Base-by-base conservation (phyloP, 1,140 invertebrate genomes). In the Capitella teleta region DNA sequence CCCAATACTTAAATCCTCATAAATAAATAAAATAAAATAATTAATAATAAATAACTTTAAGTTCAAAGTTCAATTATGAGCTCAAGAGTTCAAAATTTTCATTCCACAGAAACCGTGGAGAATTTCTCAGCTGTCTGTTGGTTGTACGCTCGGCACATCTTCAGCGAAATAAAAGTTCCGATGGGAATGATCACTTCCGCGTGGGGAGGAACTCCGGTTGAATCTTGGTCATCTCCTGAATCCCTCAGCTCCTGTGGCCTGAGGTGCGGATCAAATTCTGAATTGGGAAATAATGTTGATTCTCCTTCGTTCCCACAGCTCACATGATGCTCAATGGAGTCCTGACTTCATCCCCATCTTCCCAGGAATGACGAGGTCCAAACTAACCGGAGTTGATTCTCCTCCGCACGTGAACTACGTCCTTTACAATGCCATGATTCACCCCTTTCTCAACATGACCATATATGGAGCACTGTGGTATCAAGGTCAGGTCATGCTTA, bases 391-490 rank as follows among this genome's bases (percentile, higher is more conserved):
- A 10, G n/a, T 32, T 10, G 8, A 10, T 8, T 32, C 30, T 32
- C 30, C n/a, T n/a, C n/a, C n/a, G n/a, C n/a, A n/a, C n/a, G n/a
- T n/a, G n/a, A n/a, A n/a, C n/a, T n/a, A n/a, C n/a, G n/a, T n/a
- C n/a, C n/a, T n/a, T n/a, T 67, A 62, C 62, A 66, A 67, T 59
- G 58, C 59, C 12, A 67, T 67, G 65, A 55, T 67, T 5, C 52
- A 64, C 28, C 65, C 65, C 10, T 46, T 67, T 3, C 51, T 61
- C 6, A 59, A 58, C 21, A 59, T 63, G 58, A 54, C 59, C 3
- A 63, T 66, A 42, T 62, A 61, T 57, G 65, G 62, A 19, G 57
- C 49, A 19, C 53, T 66, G 14, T 67, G 65, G 65, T 67, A 67
- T 58, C 65, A 67, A 62, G 63, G 63, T 66, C 19, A 37, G 23